These are phyloP conservation scores for Corythornis leucogaster DNA, from an alignment of 2,797 vertebrate genomes.

Conservation along the genomic window DNA sequence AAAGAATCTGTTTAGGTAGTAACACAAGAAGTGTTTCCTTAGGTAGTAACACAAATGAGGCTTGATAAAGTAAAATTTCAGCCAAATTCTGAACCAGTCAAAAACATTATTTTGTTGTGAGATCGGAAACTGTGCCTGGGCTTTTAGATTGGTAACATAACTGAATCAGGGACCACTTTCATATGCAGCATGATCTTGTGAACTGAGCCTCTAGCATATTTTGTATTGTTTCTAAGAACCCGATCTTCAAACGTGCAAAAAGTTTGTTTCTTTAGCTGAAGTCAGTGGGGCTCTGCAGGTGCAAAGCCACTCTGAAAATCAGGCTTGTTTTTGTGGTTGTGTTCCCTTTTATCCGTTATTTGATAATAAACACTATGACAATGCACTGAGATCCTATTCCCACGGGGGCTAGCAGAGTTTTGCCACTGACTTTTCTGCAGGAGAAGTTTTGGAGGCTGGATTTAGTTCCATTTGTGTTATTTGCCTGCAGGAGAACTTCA, in stretches of 20 bases:
- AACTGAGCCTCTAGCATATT: not conserved
- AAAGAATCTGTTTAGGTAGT: not conserved
- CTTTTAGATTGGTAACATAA: not conserved
- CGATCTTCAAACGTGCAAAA: not conserved
- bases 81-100: not conserved
- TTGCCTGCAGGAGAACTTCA: not conserved
- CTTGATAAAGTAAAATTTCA: not conserved
- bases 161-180: not conserved
- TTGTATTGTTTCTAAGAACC: not conserved
- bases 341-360: not conserved
- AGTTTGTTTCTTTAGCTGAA: slow-evolving; percentile 27
- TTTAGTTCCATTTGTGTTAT: not conserved
- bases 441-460: not conserved
- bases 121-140: not conserved
- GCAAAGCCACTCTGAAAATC: slow-evolving; percentile 36
- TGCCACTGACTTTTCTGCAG: not conserved
- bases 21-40: not conserved
- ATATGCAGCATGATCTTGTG: not conserved
- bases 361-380: slow-evolving; percentile 2
- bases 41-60: not conserved
- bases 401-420: not conserved
- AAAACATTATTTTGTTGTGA: not conserved
- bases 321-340: not conserved
- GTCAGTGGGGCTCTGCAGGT: slow-evolving; percentile 34
- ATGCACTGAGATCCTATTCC: not conserved